Percentiles rank a stretch among this genome's conserved stretches.
phyloP scores from a whole-genome alignment of 1,140 invertebrate species.

The Macrosteles quadrilineatus region DNA sequence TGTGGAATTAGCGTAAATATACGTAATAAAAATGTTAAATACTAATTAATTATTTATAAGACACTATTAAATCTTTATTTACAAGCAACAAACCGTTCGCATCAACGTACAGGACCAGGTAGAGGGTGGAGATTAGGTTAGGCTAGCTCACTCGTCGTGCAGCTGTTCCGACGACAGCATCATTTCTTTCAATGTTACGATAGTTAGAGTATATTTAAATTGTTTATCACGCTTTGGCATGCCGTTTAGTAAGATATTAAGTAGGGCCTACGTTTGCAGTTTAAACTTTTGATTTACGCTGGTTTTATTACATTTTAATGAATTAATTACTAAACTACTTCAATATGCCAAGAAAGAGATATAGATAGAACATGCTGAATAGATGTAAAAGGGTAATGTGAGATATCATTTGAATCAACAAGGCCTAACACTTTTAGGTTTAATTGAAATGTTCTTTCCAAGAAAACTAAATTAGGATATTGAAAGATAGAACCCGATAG shows the following conservation, averaged over 20 bases:
- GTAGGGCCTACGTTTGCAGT: not conserved
- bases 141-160: constrained; percentile 9
- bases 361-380: no score
- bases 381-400: no score
- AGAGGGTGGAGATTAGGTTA: not conserved
- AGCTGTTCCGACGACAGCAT: not conserved
- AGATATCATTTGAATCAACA: no score
- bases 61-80: constrained; percentile 23
- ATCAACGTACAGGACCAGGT: constrained; percentile 24
- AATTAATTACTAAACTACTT: not conserved
- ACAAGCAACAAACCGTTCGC: not conserved
- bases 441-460: no score
- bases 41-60: constrained; percentile 27
- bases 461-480: no score
- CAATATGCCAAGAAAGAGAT: no score
- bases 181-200: not conserved
- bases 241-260: not conserved
- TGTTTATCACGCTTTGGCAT: not conserved
- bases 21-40: constrained; percentile 5
- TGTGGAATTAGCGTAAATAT: constrained; percentile 1
- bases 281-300: not conserved
- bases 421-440: no score
- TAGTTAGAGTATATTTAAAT: not conserved
- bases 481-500: no score
- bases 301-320: not conserved